phyloP scores from a whole-genome alignment of 2,113 vertebrate genomes.

The Gavia stellata region DNA sequence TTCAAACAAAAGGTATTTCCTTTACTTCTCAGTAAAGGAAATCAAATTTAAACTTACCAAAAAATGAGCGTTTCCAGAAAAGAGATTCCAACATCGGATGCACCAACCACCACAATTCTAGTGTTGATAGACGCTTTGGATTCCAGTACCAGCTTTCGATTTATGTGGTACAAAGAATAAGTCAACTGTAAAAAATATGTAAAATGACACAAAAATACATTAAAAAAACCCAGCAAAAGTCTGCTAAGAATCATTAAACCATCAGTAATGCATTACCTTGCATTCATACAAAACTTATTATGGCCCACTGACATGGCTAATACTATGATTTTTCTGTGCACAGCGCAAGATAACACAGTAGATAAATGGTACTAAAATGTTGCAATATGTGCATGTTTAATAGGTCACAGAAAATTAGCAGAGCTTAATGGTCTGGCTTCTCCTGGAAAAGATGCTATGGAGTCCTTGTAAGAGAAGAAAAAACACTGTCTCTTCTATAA shows the following conservation, averaged over 20 bases:
- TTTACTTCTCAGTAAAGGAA: not conserved
- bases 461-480: not conserved
- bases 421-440: not conserved
- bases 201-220: not conserved
- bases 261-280: not conserved
- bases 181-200: slow-evolving; percentile 61
- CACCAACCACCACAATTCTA: slow-evolving; percentile 90
- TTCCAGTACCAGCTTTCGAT: slow-evolving; percentile 86
- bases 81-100: slow-evolving; percentile 86
- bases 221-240: not conserved
- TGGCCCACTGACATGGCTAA: not conserved
- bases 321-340: not conserved
- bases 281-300: not conserved
- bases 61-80: slow-evolving; percentile 86
- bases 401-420: not conserved
- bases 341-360: not conserved
- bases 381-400: not conserved
- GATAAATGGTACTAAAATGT: not conserved
- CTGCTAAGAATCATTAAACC: not conserved
- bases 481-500: not conserved
- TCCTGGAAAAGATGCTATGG: not conserved
- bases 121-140: slow-evolving; percentile 82
- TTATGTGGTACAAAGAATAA: slow-evolving; percentile 85
- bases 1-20: not conserved
- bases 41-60: slow-evolving; percentile 75